These are phyloP conservation scores for Galago senegalensis DNA, from an alignment of 2,797 vertebrate genomes.

Conservation along the genomic window DNA sequence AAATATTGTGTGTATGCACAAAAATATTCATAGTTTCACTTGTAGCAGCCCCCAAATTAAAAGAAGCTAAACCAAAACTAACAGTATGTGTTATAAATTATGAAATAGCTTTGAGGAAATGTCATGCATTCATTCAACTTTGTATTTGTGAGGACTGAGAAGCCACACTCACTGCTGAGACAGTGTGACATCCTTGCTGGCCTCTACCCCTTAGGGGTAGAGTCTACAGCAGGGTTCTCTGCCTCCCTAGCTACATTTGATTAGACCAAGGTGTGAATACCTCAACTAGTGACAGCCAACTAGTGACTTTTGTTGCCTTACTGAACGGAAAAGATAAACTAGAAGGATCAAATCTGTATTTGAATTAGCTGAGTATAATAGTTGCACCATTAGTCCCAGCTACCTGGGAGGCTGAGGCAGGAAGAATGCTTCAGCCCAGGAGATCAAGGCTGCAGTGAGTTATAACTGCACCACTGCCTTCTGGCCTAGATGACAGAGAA, in stretches of 20 bases:
- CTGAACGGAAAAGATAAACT: conserved; percentile 30
- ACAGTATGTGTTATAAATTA: background rate
- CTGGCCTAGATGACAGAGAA: background rate
- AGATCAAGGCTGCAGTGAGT: background rate
- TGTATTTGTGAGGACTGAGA: background rate
- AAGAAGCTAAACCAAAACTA: conserved; percentile 15
- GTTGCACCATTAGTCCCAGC: background rate
- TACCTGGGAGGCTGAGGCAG: background rate
- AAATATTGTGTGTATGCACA: background rate
- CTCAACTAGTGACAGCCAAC: background rate
- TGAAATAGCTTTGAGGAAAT: background rate
- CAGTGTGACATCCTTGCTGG: background rate
- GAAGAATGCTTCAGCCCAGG: background rate
- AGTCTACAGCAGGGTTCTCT: background rate
- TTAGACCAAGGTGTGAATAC: background rate
- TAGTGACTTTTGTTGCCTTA: background rate
- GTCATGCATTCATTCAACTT: background rate
- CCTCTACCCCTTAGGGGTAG: background rate
- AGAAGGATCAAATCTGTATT: background rate
- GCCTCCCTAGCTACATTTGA: background rate
- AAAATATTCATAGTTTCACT: background rate
- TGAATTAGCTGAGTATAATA: background rate
- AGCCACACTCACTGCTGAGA: background rate
- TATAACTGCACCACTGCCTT: background rate
- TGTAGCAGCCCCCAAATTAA: background rate